Evolutionary conservation across 2,888 invertebrate species (phyloP).

Genomic region (Hydrotaea diabolus): DNA sequence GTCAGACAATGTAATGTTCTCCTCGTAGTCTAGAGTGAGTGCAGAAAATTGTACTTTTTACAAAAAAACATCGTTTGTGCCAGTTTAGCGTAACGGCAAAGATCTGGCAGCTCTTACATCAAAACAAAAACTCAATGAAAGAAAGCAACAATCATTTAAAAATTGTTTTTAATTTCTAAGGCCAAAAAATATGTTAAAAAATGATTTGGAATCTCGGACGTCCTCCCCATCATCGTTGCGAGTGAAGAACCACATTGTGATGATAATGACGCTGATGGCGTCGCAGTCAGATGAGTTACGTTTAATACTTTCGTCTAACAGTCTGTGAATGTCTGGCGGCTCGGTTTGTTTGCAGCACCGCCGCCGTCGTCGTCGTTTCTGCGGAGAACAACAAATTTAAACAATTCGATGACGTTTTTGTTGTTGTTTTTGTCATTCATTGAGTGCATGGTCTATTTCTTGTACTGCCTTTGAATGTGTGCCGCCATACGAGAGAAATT

Average conservation of each 20-base stretch:
- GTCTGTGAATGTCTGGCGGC: background rate
- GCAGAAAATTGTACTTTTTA: no score
- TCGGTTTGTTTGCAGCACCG: background rate
- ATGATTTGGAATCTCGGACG: constrained; percentile 22
- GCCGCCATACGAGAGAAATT: background rate
- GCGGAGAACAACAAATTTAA: background rate
- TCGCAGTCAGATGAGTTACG: background rate
- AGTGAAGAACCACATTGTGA: constrained; percentile 8
- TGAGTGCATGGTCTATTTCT: background rate
- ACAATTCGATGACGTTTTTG: background rate
- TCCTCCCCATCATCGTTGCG: background rate
- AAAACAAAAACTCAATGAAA: background rate
- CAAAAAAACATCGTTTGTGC: no score
- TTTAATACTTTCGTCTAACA: constrained; percentile 5
- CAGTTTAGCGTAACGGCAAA: no score
- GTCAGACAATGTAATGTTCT: no score
- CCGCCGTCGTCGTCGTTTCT: background rate
- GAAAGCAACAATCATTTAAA: background rate
- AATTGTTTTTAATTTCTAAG: constrained; percentile 3
- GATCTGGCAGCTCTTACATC: background rate
- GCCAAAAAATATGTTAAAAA: constrained; percentile 7
- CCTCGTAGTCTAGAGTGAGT: no score
- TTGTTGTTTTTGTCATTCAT: background rate
- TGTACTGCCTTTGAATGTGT: background rate
- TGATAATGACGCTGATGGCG: constrained; percentile 1